Evolutionary conservation across 2,113 vertebrate species (phyloP).

Genomic region (Collichthys lucidus): DNA sequence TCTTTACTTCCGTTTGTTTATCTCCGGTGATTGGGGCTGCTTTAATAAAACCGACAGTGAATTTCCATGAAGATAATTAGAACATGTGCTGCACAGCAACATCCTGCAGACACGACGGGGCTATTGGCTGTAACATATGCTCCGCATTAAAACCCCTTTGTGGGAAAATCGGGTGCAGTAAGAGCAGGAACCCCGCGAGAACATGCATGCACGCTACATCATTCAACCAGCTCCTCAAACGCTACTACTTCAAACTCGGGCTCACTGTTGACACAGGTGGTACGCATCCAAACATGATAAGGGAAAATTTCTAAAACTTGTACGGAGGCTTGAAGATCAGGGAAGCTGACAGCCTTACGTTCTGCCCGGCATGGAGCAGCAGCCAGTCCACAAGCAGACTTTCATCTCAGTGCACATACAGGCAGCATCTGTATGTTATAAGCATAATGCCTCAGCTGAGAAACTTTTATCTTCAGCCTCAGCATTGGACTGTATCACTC

Average conservation of each 20-base stretch:
- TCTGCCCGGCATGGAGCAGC: slow-evolving; percentile 37
- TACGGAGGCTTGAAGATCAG: neutral
- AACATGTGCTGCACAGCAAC: slow-evolving; percentile 50
- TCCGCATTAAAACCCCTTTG: slow-evolving; percentile 49
- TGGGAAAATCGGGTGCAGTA: slow-evolving; percentile 47
- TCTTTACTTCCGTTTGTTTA: slow-evolving; percentile 12
- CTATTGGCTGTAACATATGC: slow-evolving; percentile 51
- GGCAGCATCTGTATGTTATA: slow-evolving; percentile 74
- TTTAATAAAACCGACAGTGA: slow-evolving; percentile 1
- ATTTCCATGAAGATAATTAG: slow-evolving; percentile 42
- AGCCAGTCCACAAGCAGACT: slow-evolving; percentile 28
- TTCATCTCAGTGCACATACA: slow-evolving; percentile 32
- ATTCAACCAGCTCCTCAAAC: slow-evolving; percentile 26
- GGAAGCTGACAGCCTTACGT: slow-evolving; percentile 8
- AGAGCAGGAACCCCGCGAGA: slow-evolving; percentile 36
- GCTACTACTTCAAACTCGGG: slow-evolving; percentile 26
- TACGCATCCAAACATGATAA: slow-evolving; percentile 46
- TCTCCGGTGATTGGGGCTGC: slow-evolving; percentile 2
- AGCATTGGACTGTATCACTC: slow-evolving; percentile 2
- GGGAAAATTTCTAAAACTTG: slow-evolving; percentile 19
- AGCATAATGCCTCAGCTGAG: slow-evolving; percentile 47
- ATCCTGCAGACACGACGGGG: slow-evolving; percentile 19
- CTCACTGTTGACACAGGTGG: slow-evolving; percentile 63
- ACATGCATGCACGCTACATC: slow-evolving; percentile 50
- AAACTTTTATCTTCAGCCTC: slow-evolving; percentile 58